Evolutionary conservation across 2,113 vertebrate species (phyloP).

Genomic region (Tenebrosternarchus preto): DNA sequence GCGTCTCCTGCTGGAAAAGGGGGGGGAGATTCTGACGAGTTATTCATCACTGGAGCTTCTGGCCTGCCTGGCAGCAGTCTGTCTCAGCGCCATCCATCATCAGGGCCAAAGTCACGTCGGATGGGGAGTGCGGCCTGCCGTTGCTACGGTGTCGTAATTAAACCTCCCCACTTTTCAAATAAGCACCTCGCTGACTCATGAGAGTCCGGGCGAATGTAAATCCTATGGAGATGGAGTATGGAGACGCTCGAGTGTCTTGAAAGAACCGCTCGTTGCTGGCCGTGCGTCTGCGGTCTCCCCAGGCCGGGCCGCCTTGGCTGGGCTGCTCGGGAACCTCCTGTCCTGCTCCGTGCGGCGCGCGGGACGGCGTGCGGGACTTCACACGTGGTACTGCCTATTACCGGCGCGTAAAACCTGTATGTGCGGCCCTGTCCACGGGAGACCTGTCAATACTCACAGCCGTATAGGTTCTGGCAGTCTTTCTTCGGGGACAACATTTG

Average conservation of each 20-base stretch:
- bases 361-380: conserved; percentile 37
- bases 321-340: conserved; percentile 44
- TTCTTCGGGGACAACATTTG: conserved; percentile 94
- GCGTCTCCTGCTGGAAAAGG: conserved; percentile 63
- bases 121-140: not conserved
- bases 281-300: conserved; percentile 9
- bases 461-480: conserved; percentile 90
- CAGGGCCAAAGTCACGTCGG: conserved; percentile 60
- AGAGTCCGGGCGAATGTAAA: too few relatives aligned
- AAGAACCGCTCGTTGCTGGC: not conserved
- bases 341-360: conserved; percentile 31
- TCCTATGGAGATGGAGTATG: not conserved
- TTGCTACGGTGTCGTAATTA: conserved; percentile 42
- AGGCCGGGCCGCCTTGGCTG: conserved; percentile 10
- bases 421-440: conserved; percentile 82
- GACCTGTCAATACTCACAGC: conserved; percentile 90
- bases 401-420: conserved; percentile 77
- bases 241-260: not conserved
- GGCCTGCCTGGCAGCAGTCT: conserved; percentile 71
- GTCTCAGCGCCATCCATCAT: conserved; percentile 72
- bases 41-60: conserved; percentile 72
- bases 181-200: not conserved
- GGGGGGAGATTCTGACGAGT: conserved; percentile 59
- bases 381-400: conserved; percentile 38
- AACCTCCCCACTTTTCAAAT: conserved; percentile 13